Base-by-base conservation (phyloP, 2,888 invertebrate genomes). In the Tinea pellionella region DNA sequence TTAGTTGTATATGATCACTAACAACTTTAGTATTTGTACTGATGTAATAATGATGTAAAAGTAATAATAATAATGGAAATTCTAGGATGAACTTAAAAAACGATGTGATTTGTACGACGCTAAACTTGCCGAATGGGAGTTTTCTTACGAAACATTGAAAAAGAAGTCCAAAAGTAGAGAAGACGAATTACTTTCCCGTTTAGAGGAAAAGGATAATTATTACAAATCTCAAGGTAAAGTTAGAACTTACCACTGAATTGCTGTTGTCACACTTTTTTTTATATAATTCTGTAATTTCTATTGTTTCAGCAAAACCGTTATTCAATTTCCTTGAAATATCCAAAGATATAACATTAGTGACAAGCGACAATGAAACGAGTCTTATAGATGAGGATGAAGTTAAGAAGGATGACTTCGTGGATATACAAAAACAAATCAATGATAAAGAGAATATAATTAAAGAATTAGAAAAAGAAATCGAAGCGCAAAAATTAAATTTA, bases 161-260 rank as follows among this genome's bases (percentile, higher is more conserved):
- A 76, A 73, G 6, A 90, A 89, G 66, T 74, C 86, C 6, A 88
- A 86, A 67, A 74, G 69, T 0, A 78, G 91, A 59, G 91, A 91
- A 73, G 75, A 77, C 30, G 90, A 91, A 67, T 68, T 91, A 4
- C 64, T 90, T 0, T 80, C 81, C 1, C 70, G 79, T 0, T 65
- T 90, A 30, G 75, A 80, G 19, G 89, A 90, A 64, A 66, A 72
- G 70, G 53, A 43, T 29, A 32, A 47, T 15, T 16, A 6, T 47
- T 15, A 15, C 13, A 47, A 47, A 47, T 16, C 18, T 12, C 12
- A 12, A 2, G 51, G 51, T 15, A 51, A 41, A 11, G n/a, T n/a
- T n/a, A n/a, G n/a, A n/a, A n/a, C n/a, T n/a, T n/a, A 11, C 37
- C 37, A 37, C 37, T 37, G 37, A 9, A 37, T 37, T 7, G 7